These are phyloP conservation scores for Drosophila borealis DNA, from an alignment of 2,888 invertebrate genomes.

Conservation along the genomic window DNA sequence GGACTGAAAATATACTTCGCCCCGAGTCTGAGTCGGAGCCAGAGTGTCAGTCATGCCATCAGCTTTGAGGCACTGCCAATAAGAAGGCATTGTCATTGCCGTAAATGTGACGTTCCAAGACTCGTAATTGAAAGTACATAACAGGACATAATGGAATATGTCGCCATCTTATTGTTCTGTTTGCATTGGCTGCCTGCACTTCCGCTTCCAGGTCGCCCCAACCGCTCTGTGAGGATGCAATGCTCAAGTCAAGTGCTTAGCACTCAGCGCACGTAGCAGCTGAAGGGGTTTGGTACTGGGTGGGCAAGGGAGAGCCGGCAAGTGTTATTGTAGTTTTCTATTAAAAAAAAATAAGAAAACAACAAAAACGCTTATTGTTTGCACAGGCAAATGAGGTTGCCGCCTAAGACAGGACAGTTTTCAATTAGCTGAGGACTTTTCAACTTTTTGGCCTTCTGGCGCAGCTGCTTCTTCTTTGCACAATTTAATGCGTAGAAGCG, in stretches of 20 bases:
- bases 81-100: slow-evolving; percentile 29
- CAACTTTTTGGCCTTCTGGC: slow-evolving; percentile 9
- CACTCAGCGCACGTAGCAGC: slow-evolving; percentile 50
- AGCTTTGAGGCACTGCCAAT: slow-evolving; percentile 37
- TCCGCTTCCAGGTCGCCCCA: slow-evolving; percentile 24
- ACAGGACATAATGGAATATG: slow-evolving; percentile 16
- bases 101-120: slow-evolving; percentile 31
- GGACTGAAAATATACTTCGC: background rate
- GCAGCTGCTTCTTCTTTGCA: slow-evolving; percentile 4
- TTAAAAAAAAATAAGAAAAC: no score
- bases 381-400: slow-evolving; percentile 56
- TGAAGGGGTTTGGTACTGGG: background rate
- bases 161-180: slow-evolving; percentile 28
- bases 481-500: slow-evolving; percentile 25
- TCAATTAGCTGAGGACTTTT: slow-evolving; percentile 47
- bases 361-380: slow-evolving; percentile 48
- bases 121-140: slow-evolving; percentile 47
- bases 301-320: background rate
- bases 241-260: slow-evolving; percentile 15
- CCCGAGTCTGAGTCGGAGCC: background rate
- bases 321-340: slow-evolving; percentile 29
- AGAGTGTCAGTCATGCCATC: slow-evolving; percentile 28
- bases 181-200: slow-evolving; percentile 47
- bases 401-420: slow-evolving; percentile 37
- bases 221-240: background rate